Evolutionary conservation across 2,113 vertebrate genomes (phyloP), one percentile per base, ranked within the genome.

Genomic region (Misgurnus mizolepis): DNA sequence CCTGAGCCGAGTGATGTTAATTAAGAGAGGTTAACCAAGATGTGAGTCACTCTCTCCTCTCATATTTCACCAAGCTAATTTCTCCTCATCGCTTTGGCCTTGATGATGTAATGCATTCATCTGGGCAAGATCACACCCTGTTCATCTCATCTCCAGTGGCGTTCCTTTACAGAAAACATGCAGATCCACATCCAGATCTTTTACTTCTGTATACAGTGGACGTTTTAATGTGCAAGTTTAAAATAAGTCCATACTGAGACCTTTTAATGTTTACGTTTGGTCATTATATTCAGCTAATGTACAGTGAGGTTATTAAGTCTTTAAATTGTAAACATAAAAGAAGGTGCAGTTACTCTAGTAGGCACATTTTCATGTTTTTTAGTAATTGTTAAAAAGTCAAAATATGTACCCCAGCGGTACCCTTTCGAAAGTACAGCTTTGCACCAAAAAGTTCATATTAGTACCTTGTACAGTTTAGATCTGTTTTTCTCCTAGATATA

Each of bases 1-100:
- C 85, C 82, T 86, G 91, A 92, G 90, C 89, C 85, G 91, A 82
- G 88, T 89, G 87, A 86, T 90, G 92, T 92, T 95, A 95, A 95
- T 95, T 95, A 94, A 95, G 92, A 94, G 94, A 95, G 94, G 95
- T 96, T 95, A 95, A 92, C 90, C 91, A 86, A 88, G 88, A 87
- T 84, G 84, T 83, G 77, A 81, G 80, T 76, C 70, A 73, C 79
- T 85, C 73, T 83, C 82, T 76, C 58, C 41, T 70, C 76, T 81
- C 77, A 82, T 85, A 84, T 84, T 81, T 85, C 82, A 87, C 47
- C 47, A 40, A 60, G 74, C 76, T 84, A 83, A 85, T 85, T 73
- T 85, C 80, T 84, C 78, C 79, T 78, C 77, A 74, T 78, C 34
- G 65, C 80, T 66, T 67, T 41, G 69, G 81, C 76, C 41, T 70